Base-by-base conservation (phyloP, 2,888 invertebrate genomes). In the Lasioglossum figueresi region DNA sequence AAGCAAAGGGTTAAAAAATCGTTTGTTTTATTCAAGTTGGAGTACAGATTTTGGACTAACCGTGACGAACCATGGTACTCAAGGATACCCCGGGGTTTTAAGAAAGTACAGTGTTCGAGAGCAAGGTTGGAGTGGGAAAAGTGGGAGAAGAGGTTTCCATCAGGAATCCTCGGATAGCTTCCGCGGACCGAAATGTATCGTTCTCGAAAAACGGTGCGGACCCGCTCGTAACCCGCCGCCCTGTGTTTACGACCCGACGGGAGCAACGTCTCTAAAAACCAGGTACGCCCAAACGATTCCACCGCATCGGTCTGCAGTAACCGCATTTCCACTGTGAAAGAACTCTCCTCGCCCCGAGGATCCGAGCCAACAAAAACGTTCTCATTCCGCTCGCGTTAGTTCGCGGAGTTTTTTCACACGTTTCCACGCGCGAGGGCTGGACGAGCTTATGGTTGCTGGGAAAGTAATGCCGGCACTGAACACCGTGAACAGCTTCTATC, bases 231-330 rank as follows among this genome's bases (percentile, higher is more conserved):
- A 92, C 88, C 88, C 86, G 86, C 90, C 88, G 90, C 91, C 91
- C 90, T 91, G 90, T 92, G 90, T 93, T 93, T 93, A 93, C 92
- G 92, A 91, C 90, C 92, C 91, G 91, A 93, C 92, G 92, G 92
- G 89, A 92, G 91, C 91, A 91, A 91, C 90, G 88, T 91, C 89
- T 89, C 90, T 88, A 90, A 93, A 91, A 93, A 92, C 88, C 91
- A 89, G 92, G 89, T 91, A 91, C 90, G 91, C 88, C 91, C 90
- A 91, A 56, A 90, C 89, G 85, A 89, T 91, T 91, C 88, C 90
- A 90, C 88, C 88, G 90, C 90, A 89, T 88, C 88, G 90, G 83
- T 79, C 85, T 70, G 89, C 86, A 68, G 84, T 88, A 90, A 88
- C 90, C 84, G 79, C 82, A 80, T 90, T 91, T 91, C 86, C 90